These are phyloP conservation scores for Caradrina clavipalpis DNA, from an alignment of 2,888 invertebrate genomes.

Conservation along the genomic window DNA sequence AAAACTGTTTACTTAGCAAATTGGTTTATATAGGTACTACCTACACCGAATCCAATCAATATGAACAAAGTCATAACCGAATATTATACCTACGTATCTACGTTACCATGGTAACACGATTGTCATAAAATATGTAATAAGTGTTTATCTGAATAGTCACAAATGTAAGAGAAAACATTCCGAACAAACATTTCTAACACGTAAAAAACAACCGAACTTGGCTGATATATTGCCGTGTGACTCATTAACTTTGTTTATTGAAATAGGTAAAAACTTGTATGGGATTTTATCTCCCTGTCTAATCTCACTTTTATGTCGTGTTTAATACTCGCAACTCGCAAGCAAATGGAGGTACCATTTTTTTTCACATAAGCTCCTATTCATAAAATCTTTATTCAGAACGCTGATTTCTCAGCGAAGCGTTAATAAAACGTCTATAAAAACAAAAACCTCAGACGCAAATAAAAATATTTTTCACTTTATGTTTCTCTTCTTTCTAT, in stretches of 20 bases:
- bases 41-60: constrained; percentile 67
- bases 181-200: constrained; percentile 16
- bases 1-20: constrained; percentile 80
- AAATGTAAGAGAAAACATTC: constrained; percentile 21
- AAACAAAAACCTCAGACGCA: constrained; percentile 36
- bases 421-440: constrained; percentile 33
- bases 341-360: constrained; percentile 13
- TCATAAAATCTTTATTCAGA: constrained; percentile 35
- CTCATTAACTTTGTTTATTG: constrained; percentile 27
- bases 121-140: constrained; percentile 21
- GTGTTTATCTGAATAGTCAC: neutral
- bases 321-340: neutral
- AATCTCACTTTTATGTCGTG: constrained; percentile 24
- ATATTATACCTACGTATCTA: constrained; percentile 24
- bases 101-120: neutral
- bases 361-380: constrained; percentile 19
- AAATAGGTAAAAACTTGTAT: constrained; percentile 16
- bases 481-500: constrained; percentile 20
- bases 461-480: constrained; percentile 55
- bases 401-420: constrained; percentile 33
- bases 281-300: constrained; percentile 35
- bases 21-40: constrained; percentile 69
- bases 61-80: constrained; percentile 48
- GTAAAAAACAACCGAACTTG: constrained; percentile 26
- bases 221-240: neutral